Conservation (phyloP, 2,113 vertebrate genomes). For the Aegypius monachus region DNA sequence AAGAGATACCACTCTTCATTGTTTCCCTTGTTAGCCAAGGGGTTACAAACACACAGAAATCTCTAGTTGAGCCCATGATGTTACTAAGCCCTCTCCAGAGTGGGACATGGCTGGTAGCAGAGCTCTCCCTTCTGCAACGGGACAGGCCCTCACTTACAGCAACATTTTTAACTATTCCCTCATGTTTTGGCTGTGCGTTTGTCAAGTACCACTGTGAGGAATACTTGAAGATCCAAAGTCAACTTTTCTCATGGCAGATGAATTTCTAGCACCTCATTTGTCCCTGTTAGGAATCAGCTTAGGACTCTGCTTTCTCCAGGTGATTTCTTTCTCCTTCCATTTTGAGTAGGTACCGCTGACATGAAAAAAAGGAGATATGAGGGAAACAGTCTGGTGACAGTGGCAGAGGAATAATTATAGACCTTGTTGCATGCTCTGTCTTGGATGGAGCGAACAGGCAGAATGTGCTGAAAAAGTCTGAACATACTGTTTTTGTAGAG, state of each 20-base stretch:
- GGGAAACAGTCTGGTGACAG: background rate
- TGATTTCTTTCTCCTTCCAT: rapidly evolving
- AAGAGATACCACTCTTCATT: background rate
- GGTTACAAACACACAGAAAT: background rate
- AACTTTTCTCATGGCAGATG: background rate
- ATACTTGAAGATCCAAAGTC: background rate
- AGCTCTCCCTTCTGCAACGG: background rate
- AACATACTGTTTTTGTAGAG: background rate
- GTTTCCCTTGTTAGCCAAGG: background rate
- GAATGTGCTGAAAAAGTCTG: background rate
- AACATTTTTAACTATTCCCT: background rate
- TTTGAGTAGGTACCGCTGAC: background rate
- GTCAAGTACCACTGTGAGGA: background rate
- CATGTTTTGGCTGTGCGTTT: background rate
- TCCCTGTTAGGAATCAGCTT: background rate
- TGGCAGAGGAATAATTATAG: background rate
- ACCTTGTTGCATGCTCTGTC: background rate
- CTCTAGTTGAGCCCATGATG: background rate
- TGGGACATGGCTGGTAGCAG: rapidly evolving
- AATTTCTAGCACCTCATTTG: background rate
- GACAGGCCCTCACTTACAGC: background rate
- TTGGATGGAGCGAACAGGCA: background rate
- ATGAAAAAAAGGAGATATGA: background rate
- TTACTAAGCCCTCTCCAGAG: background rate
- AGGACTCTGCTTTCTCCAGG: background rate